Percentiles rank a stretch among this genome's conserved stretches.
Conservation (phyloP, 1,140 invertebrate species). For the Epicauta chinensis region DNA sequence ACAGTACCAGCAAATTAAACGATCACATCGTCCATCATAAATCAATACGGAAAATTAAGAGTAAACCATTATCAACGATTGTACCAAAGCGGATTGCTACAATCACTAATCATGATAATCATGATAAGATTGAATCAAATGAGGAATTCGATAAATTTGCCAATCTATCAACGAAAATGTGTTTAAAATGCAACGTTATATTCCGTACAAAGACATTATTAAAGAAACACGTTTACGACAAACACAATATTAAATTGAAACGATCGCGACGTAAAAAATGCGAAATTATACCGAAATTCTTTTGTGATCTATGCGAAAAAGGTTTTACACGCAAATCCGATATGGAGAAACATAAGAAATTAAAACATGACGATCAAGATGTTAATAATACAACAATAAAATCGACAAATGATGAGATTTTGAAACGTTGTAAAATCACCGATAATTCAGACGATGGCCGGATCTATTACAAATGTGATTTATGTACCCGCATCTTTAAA, state of each 20-base stretch:
- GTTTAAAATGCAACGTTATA: slow-evolving; percentile 9
- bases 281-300: slow-evolving; percentile 22
- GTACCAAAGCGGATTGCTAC: not conserved
- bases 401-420: slow-evolving; percentile 8
- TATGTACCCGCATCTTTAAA: slow-evolving; percentile 45
- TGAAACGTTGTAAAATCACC: slow-evolving; percentile 20
- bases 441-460: slow-evolving; percentile 32
- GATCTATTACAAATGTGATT: slow-evolving; percentile 42
- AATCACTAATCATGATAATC: too few relatives aligned
- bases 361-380: slow-evolving; percentile 28
- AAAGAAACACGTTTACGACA: slow-evolving; percentile 34
- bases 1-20: not conserved
- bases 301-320: slow-evolving; percentile 31
- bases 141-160: not conserved
- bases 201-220: slow-evolving; percentile 20
- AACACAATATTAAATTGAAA: slow-evolving; percentile 28
- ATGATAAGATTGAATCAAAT: too few relatives aligned
- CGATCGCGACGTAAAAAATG: slow-evolving; percentile 19
- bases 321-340: slow-evolving; percentile 34
- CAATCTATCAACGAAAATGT: not conserved
- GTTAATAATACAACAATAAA: not conserved
- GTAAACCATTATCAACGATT: not conserved
- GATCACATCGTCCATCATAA: not conserved
- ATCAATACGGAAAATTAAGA: not conserved
- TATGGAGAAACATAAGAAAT: slow-evolving; percentile 28